Percentiles rank a stretch among this genome's conserved stretches.
Conservation (phyloP, 2,113 vertebrate genomes). For the Canis aureus region DNA sequence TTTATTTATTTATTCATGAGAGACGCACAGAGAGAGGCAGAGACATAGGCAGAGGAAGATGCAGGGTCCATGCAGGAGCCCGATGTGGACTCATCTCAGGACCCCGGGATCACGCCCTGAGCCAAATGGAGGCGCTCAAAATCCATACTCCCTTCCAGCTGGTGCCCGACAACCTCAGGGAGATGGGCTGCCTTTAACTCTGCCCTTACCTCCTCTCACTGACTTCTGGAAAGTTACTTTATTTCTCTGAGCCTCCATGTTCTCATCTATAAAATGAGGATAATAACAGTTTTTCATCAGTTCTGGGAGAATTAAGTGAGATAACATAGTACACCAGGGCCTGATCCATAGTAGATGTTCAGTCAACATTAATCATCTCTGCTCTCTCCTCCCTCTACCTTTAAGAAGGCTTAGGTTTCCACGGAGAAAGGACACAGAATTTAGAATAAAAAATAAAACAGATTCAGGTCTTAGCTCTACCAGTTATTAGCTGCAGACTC, state of each 20-base stretch:
- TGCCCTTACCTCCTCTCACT: not conserved
- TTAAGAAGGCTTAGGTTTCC: not conserved
- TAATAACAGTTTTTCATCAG: not conserved
- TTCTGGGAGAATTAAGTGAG: not conserved
- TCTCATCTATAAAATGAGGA: not conserved
- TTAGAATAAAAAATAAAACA: not conserved
- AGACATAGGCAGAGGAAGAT: no score
- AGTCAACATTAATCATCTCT: not conserved
- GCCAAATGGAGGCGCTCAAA: not conserved
- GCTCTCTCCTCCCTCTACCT: not conserved
- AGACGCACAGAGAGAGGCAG: no score
- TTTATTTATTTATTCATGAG: no score
- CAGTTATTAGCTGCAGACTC: not conserved
- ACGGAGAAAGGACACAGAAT: not conserved
- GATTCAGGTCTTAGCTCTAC: not conserved
- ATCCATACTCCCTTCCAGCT: not conserved
- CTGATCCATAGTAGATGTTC: not conserved
- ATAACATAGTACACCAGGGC: not conserved
- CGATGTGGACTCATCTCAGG: no score
- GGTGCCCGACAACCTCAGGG: not conserved
- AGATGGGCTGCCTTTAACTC: not conserved
- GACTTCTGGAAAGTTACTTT: constrained; percentile 9
- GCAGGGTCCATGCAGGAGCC: no score
- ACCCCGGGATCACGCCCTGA: no score
- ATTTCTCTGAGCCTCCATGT: not conserved